Conservation (phyloP, 2,888 invertebrate species). For the Pandemis heparana region DNA sequence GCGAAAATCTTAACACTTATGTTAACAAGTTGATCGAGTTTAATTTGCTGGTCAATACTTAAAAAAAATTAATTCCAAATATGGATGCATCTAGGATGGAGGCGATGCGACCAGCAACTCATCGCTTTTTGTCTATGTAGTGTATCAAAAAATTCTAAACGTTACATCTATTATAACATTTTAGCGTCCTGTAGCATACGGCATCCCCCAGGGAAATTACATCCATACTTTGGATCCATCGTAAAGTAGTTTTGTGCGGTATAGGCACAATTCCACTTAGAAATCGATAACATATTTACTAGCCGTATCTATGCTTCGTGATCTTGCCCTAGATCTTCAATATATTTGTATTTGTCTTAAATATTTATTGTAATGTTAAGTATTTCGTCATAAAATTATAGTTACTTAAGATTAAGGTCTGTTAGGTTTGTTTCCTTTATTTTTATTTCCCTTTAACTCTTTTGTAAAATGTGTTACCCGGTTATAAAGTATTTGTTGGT, state of each 20-base stretch:
- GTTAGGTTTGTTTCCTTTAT: background rate
- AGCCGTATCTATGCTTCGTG: background rate
- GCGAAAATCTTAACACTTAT: too few species aligned
- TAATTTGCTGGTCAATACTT: too few species aligned
- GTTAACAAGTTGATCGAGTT: too few species aligned
- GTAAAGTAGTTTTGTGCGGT: constrained; percentile 36
- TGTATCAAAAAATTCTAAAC: constrained; percentile 21
- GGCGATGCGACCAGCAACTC: too few species aligned
- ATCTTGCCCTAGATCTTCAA: background rate
- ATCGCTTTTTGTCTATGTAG: background rate
- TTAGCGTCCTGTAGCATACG: constrained; percentile 28
- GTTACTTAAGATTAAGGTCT: background rate
- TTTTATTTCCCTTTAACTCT: background rate
- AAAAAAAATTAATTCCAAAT: too few species aligned
- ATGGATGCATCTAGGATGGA: too few species aligned
- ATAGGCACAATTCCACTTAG: constrained; percentile 27
- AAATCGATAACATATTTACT: constrained; percentile 27
- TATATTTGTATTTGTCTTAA: background rate
- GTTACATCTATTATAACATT: constrained; percentile 37
- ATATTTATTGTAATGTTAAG: too few species aligned
- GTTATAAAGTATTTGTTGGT: constrained; percentile 24
- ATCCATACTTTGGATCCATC: constrained; percentile 38
- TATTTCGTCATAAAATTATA: too few species aligned
- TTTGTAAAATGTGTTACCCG: background rate
- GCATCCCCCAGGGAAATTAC: constrained; percentile 39